These are phyloP conservation scores for Brachypteracias leptosomus DNA, from an alignment of 2,113 vertebrate species.

Conservation along the genomic window DNA sequence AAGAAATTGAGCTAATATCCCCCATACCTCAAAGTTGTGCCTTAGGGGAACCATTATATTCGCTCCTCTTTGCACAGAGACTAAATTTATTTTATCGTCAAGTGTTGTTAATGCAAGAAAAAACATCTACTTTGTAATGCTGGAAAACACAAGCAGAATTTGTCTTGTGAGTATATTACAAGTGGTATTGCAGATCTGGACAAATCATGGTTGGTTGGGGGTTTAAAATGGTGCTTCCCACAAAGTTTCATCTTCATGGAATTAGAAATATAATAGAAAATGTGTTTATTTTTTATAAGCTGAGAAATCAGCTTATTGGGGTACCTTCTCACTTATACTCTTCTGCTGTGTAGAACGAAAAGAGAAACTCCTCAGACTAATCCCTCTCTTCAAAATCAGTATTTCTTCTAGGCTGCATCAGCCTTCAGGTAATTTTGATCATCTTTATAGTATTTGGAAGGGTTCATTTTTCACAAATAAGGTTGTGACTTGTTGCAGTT, in stretches of 20 bases:
- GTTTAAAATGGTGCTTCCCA: not conserved
- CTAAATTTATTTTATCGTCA: constrained; percentile 24
- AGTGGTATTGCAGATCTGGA: not conserved
- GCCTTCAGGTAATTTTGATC: not conserved
- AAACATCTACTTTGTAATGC: constrained; percentile 10
- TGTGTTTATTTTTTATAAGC: not conserved
- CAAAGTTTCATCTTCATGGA: not conserved
- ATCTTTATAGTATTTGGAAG: not conserved
- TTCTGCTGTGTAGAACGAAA: not conserved
- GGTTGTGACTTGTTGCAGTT: not conserved
- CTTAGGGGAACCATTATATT: constrained; percentile 3
- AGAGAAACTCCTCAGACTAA: not conserved
- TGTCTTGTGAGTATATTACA: not conserved
- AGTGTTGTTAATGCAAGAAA: constrained; percentile 15
- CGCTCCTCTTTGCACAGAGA: not conserved
- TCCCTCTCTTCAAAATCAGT: not conserved
- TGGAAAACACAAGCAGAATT: not conserved
- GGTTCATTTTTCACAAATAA: not conserved
- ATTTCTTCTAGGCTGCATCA: not conserved
- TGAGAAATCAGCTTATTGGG: not conserved
- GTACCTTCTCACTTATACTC: not conserved
- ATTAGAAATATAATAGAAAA: not conserved
- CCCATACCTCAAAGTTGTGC: not conserved
- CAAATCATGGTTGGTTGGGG: not conserved
- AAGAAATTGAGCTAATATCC: constrained; percentile 9